A percentile compares a stretch with the other conserved stretches of the same genome.
phyloP scores from a whole-genome alignment of 2,888 invertebrate genomes.

The Theretra japonica region DNA sequence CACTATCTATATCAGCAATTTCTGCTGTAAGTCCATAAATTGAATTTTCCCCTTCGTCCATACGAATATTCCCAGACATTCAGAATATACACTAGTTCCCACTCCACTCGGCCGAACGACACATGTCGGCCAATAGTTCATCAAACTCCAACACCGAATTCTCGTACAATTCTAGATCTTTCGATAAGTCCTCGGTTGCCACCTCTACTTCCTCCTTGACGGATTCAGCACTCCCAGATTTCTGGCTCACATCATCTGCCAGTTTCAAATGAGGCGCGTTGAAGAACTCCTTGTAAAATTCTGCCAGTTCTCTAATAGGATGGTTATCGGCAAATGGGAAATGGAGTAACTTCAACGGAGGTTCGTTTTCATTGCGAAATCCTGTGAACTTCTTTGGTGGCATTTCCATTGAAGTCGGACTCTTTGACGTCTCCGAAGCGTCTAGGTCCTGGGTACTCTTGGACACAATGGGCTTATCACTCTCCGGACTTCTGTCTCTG shows the following conservation, averaged over 20 bases:
- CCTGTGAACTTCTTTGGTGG: conserved; percentile 77
- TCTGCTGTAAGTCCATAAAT: not conserved
- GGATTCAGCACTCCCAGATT: conserved; percentile 53
- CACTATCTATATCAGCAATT: not conserved
- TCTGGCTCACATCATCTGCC: conserved; percentile 54
- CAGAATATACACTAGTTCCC: conserved; percentile 57
- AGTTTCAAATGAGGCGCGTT: conserved; percentile 85
- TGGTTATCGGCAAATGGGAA: conserved; percentile 91
- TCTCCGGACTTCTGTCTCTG: conserved; percentile 38
- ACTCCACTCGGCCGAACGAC: conserved; percentile 86
- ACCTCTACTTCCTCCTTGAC: conserved; percentile 57
- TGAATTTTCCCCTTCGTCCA: not conserved
- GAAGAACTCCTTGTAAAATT: conserved; percentile 92
- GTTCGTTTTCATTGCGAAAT: conserved; percentile 81
- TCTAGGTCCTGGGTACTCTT: conserved; percentile 75
- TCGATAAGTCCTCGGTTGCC: conserved; percentile 85
- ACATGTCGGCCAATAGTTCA: conserved; percentile 89
- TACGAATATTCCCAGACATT: not conserved
- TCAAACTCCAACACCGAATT: conserved; percentile 90
- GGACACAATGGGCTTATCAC: conserved; percentile 50
- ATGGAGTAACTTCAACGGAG: conserved; percentile 89
- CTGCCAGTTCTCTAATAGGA: conserved; percentile 89
- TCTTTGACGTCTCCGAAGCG: conserved; percentile 59
- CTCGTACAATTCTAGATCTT: conserved; percentile 90
- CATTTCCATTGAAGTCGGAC: conserved; percentile 72